Evolutionary conservation across 1,140 invertebrate species (phyloP).

Genomic region (Drosophila pseudoobscura): DNA sequence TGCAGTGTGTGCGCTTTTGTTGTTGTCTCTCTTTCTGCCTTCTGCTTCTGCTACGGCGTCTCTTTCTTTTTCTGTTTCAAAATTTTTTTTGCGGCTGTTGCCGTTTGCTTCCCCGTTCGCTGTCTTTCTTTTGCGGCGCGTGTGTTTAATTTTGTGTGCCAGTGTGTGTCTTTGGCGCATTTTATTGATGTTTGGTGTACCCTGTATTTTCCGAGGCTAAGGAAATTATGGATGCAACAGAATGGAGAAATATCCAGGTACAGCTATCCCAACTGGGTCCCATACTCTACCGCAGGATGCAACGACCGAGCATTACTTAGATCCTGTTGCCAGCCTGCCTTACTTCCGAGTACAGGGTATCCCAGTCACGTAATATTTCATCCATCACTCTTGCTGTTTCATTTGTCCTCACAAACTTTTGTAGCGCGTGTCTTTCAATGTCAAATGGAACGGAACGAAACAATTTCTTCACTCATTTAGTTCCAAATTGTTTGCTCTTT

Average conservation of each 20-base stretch:
- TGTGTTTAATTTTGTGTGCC: conserved; percentile 1
- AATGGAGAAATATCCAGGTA: no score
- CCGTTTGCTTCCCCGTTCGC: conserved; percentile 24
- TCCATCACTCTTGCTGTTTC: no score
- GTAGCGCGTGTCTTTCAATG: conserved; percentile 65
- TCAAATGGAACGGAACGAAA: conserved; percentile 39
- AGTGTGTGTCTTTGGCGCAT: conserved; percentile 41
- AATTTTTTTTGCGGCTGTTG: conserved; percentile 25
- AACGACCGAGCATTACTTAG: no score
- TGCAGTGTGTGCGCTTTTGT: conserved; percentile 68
- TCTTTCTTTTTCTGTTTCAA: conserved; percentile 13
- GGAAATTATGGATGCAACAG: no score
- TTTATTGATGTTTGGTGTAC: conserved; percentile 42
- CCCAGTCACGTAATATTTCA: no score
- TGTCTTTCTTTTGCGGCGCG: conserved; percentile 29
- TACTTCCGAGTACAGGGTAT: background rate
- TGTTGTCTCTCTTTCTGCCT: background rate
- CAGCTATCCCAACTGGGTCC: no score
- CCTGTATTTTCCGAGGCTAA: background rate
- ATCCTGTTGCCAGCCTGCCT: background rate
- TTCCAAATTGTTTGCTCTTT: background rate
- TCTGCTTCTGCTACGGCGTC: no score
- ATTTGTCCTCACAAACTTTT: conserved; percentile 1
- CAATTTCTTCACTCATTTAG: conserved; percentile 25
- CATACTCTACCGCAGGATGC: no score